Evolutionary conservation across 2,888 invertebrate genomes (phyloP).

Genomic region (Andrena bucephala): DNA sequence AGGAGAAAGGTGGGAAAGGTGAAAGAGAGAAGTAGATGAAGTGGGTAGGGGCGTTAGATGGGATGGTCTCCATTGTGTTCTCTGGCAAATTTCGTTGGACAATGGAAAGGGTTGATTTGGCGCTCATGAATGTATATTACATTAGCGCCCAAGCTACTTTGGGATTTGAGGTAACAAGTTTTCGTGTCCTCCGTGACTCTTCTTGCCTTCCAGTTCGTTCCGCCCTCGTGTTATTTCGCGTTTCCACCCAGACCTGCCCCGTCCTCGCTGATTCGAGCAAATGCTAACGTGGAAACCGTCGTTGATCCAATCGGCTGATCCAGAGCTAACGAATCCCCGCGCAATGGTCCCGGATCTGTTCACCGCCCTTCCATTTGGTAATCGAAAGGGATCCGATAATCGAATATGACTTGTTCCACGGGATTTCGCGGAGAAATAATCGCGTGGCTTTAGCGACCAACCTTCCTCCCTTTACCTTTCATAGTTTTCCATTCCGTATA

Average conservation of each 20-base stretch:
- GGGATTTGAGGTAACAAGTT: conserved; percentile 70
- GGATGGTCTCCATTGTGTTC: conserved; percentile 66
- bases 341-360: not conserved
- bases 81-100: conserved; percentile 73
- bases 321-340: not conserved
- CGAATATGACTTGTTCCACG: too few species aligned
- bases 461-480: too few species aligned
- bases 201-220: conserved; percentile 19
- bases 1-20: conserved; percentile 21
- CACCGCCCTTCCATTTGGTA: too few species aligned
- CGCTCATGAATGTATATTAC: conserved; percentile 76
- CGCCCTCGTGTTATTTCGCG: conserved; percentile 10
- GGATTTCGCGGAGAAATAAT: too few species aligned
- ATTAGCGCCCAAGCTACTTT: conserved; percentile 65
- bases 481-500: too few species aligned
- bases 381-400: too few species aligned
- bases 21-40: conserved; percentile 44
- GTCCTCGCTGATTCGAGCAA: conserved; percentile 16
- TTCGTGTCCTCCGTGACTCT: conserved; percentile 40
- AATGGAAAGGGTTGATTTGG: conserved; percentile 74
- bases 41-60: conserved; percentile 25
- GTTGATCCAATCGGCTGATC: not conserved
- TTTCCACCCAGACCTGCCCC: not conserved
- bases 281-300: conserved; percentile 6
- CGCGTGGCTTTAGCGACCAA: too few species aligned